Evolutionary conservation across 2,888 invertebrate species (phyloP).

Genomic region (Tiliacea citrago): DNA sequence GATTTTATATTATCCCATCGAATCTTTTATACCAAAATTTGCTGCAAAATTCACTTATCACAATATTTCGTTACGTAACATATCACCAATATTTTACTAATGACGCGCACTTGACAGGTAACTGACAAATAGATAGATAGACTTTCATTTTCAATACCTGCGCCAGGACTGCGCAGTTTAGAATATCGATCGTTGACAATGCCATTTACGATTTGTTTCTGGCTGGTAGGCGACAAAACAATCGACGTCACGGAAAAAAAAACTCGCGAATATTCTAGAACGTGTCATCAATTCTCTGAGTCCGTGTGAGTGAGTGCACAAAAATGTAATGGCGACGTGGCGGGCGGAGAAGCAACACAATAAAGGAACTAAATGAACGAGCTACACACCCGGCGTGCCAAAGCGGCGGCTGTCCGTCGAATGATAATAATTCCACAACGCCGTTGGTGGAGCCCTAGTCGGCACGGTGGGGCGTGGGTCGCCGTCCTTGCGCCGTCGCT

Average conservation of each 20-base stretch:
- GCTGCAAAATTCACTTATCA: conserved; percentile 32
- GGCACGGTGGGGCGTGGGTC: conserved; percentile 78
- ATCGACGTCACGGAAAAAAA: conserved; percentile 64
- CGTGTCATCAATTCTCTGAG: conserved; percentile 44
- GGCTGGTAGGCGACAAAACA: conserved; percentile 68
- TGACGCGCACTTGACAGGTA: conserved; percentile 48
- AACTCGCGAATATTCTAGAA: conserved; percentile 60
- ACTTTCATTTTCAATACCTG: conserved; percentile 27
- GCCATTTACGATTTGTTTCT: conserved; percentile 24
- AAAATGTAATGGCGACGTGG: conserved; percentile 54
- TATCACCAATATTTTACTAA: conserved; percentile 25
- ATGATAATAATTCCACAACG: conserved; percentile 68
- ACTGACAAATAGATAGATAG: not conserved
- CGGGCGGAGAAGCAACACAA: conserved; percentile 35
- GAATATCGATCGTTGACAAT: conserved; percentile 28
- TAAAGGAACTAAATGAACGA: conserved; percentile 38
- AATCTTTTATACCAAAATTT: not conserved
- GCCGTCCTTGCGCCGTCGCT: conserved; percentile 71
- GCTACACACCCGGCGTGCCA: conserved; percentile 47
- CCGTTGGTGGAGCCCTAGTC: conserved; percentile 68
- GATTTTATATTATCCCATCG: not conserved
- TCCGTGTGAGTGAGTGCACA: conserved; percentile 28
- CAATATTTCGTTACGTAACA: not conserved
- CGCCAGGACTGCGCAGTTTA: conserved; percentile 57
- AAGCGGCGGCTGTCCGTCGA: conserved; percentile 70